These are phyloP conservation scores for Sylvilagus floridanus DNA, from an alignment of 2,797 vertebrate genomes.

Conservation along the genomic window DNA sequence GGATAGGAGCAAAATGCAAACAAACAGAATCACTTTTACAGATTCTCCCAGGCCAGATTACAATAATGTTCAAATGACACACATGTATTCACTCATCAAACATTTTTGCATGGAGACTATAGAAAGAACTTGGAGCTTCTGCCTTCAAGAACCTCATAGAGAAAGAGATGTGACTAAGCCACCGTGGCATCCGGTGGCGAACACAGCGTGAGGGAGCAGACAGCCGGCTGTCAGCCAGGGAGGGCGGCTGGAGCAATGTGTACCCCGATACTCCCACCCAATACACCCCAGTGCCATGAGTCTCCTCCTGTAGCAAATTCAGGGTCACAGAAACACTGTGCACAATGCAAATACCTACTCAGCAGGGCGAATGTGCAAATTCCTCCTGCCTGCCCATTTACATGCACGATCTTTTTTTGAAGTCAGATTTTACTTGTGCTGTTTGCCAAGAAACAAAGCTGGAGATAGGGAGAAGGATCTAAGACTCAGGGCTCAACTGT, in stretches of 20 bases:
- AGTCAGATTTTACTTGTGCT: slow-evolving; percentile 34
- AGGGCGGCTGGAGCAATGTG: background rate
- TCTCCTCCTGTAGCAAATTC: slow-evolving; percentile 20
- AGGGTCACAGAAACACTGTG: slow-evolving; percentile 32
- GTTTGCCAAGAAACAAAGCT: slow-evolving; percentile 61
- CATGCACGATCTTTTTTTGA: slow-evolving; percentile 22
- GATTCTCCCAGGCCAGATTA: background rate
- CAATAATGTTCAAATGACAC: background rate
- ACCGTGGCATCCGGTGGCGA: background rate
- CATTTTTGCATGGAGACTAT: background rate
- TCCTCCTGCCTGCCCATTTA: background rate
- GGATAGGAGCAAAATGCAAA: background rate
- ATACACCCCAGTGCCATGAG: background rate
- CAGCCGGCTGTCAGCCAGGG: background rate
- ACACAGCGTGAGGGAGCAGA: background rate
- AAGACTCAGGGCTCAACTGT: background rate
- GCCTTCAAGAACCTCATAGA: background rate
- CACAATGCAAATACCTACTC: slow-evolving; percentile 66
- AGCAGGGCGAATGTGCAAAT: background rate
- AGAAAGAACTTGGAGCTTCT: background rate
- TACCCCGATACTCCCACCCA: background rate
- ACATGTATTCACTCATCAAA: background rate
- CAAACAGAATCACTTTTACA: background rate
- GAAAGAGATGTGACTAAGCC: background rate
- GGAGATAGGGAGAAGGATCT: background rate